Evolutionary conservation across 1,140 invertebrate species (phyloP), one percentile per base, ranked within the genome.

Genomic region (Rhizoglyphus robini): DNA sequence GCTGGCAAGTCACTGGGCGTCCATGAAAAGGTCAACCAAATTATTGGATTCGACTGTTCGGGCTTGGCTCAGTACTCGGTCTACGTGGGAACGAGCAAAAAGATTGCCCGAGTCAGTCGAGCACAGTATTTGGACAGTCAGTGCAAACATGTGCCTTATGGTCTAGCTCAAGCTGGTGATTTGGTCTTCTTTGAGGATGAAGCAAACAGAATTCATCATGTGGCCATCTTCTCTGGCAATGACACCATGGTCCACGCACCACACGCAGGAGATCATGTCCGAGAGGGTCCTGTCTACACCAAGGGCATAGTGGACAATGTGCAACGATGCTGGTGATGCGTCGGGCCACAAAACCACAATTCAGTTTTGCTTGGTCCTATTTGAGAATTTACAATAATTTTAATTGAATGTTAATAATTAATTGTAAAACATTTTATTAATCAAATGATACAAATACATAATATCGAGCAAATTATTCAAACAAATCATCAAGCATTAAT

Each of bases 121-220:
- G 32, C 41, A 38, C 59, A 61, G 29, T 61, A 61, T 36, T 3
- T 1, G 3, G 59, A 61, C 29, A 1, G 1, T 1, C 1, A 61
- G 3, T 61, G 59, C 27, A 27, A 61, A 25, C 59, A 61, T 29
- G 59, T 61, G 13, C 11, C 59, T 13, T 61, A 34, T 23, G 59
- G 32, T 25, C 13, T 15, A 32, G 29, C 31, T 29, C 59, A 61
- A 29, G 13, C 59, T 13, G 59, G 59, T 25, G 59, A 61, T 61
- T 18, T 61, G 4, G 59, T 61, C n/a, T 61, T 61, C 29, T 61
- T 34, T 27, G n/a, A n/a, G n/a, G n/a, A n/a, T n/a, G n/a, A n/a
- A n/a, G 59, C 29, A 25, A 23, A n/a, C 25, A 18, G 18, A 2
- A 61, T 61, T 18, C 29, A 61, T 36, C 59, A 61, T 29, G 59